These are phyloP conservation scores for Lampris megalopsis DNA, from an alignment of 2,113 vertebrate species.

Conservation along the genomic window DNA sequence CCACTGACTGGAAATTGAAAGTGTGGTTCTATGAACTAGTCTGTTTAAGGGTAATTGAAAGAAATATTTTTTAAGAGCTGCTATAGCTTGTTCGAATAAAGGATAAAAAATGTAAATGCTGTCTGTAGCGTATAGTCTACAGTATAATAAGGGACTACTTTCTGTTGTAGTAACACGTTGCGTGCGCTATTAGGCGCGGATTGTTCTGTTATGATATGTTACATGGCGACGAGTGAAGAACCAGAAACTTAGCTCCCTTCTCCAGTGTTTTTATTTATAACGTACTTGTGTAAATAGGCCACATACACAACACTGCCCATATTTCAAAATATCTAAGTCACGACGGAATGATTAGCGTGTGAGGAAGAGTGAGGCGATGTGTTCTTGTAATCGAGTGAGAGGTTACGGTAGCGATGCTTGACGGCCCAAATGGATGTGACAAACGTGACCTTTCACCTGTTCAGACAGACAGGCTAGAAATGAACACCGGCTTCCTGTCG, in stretches of 20 bases:
- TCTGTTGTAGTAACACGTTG: too few species aligned
- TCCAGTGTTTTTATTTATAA: too few species aligned
- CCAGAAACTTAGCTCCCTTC: too few species aligned
- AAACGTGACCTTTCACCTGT: slow-evolving; percentile 66
- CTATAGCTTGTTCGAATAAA: not conserved
- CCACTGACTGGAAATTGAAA: slow-evolving; percentile 8
- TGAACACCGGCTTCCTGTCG: slow-evolving; percentile 74
- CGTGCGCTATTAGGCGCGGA: too few species aligned
- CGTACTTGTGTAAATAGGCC: too few species aligned
- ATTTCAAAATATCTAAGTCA: slow-evolving; percentile 11
- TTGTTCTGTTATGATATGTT: too few species aligned
- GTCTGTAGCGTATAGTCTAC: not conserved
- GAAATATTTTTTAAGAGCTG: not conserved
- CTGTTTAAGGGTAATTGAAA: slow-evolving; percentile 19
- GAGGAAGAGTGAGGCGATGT: slow-evolving; percentile 29
- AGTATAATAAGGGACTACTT: too few species aligned
- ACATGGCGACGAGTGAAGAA: too few species aligned
- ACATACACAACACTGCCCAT: too few species aligned
- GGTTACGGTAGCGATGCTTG: slow-evolving; percentile 47
- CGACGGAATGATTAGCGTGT: slow-evolving; percentile 11
- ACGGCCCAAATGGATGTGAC: slow-evolving; percentile 50
- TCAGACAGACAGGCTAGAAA: slow-evolving; percentile 66
- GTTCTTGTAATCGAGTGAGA: slow-evolving; percentile 40
- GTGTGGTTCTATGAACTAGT: slow-evolving; percentile 6
- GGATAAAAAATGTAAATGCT: too few species aligned